A percentile compares a stretch with the other conserved stretches of the same genome.
phyloP scores from a whole-genome alignment of 1,140 invertebrate genomes.

The Drosophila albomicans region DNA sequence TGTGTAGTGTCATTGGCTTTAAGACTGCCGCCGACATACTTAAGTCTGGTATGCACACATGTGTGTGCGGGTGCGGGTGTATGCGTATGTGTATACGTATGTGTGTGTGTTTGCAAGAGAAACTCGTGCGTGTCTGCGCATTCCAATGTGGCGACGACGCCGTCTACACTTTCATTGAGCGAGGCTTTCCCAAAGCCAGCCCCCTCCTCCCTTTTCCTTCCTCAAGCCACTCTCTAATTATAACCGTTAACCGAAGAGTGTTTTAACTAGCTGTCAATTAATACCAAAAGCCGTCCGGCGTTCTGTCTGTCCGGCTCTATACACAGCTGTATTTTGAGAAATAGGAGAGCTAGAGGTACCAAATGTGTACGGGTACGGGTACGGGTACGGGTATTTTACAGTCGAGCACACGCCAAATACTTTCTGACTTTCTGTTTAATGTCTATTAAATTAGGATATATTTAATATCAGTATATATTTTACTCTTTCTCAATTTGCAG shows the following conservation, averaged over 20 bases:
- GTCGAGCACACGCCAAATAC: too few relatives aligned
- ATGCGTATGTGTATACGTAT: not conserved
- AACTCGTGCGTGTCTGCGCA: conserved; percentile 50
- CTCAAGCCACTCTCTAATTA: not conserved
- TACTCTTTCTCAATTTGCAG: conserved; percentile 81
- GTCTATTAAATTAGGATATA: too few relatives aligned
- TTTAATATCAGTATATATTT: too few relatives aligned
- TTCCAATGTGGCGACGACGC: conserved; percentile 18
- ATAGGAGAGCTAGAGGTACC: too few relatives aligned
- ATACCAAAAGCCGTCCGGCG: too few relatives aligned
- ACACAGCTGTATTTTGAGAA: too few relatives aligned
- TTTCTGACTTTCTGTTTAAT: too few relatives aligned
- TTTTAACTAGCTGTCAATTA: too few relatives aligned
- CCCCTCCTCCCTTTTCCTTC: not conserved
- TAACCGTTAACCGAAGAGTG: too few relatives aligned
- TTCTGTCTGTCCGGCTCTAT: too few relatives aligned
- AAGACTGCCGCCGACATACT: conserved; percentile 24
- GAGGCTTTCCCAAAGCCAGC: conserved; percentile 17
- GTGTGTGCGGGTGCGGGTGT: conserved; percentile 2
- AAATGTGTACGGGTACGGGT: too few relatives aligned
- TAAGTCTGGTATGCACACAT: conserved; percentile 25
- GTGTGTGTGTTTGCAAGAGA: conserved; percentile 41
- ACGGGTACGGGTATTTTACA: too few relatives aligned
- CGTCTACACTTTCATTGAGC: conserved; percentile 39
- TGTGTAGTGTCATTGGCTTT: conserved; percentile 36